phyloP scores from a whole-genome alignment of 1,140 invertebrate genomes.

The Drosophila murphyi region DNA sequence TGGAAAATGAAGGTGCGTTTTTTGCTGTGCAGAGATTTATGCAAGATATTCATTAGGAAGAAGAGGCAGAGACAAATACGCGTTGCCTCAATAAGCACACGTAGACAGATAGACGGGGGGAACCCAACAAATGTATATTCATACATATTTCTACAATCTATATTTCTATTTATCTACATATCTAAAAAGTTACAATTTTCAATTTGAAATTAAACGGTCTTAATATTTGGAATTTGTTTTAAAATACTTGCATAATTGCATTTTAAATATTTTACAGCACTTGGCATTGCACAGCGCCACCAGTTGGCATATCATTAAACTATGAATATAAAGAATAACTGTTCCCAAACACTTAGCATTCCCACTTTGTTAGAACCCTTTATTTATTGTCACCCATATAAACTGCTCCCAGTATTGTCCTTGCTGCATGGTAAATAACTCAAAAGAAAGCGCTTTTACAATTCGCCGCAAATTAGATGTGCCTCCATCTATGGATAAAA shows the following conservation, averaged over 20 bases:
- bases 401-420: slow-evolving; percentile 8
- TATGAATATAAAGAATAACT: background rate
- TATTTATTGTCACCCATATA: background rate
- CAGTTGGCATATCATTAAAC: background rate
- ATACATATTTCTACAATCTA: no score
- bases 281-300: slow-evolving; percentile 5
- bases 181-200: no score
- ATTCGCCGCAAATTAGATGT: slow-evolving; percentile 15
- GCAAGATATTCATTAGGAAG: background rate
- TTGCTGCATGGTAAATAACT: background rate
- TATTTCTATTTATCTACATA: no score
- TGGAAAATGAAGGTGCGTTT: background rate
- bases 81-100: no score
- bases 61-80: background rate
- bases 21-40: background rate
- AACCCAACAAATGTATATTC: no score
- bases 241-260: no score
- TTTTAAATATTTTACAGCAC: background rate
- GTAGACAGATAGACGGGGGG: no score
- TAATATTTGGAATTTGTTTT: no score
- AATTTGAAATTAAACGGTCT: no score
- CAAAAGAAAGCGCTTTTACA: slow-evolving; percentile 14
- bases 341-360: slow-evolving; percentile 1
- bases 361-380: slow-evolving; percentile 17
- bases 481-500: slow-evolving; percentile 13